phyloP scores from a whole-genome alignment of 2,888 invertebrate species.

The Zygothrica quintamaculata region DNA sequence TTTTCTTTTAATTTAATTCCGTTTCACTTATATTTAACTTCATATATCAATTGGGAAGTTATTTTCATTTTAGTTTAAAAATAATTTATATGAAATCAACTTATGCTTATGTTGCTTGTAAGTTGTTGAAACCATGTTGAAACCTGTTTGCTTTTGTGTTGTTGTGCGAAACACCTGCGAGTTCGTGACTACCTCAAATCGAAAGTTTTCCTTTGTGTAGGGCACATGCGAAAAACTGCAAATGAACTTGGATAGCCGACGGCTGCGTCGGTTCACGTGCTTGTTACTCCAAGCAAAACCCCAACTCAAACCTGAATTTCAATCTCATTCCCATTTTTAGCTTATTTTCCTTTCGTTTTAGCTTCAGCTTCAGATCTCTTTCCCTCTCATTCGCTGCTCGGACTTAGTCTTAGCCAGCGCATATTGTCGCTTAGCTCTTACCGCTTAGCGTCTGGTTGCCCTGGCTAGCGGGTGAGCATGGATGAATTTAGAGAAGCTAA shows the following conservation, averaged over 20 bases:
- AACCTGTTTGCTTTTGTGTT: neutral
- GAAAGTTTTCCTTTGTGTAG: constrained; percentile 42
- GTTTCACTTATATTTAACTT: no score
- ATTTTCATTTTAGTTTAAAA: no score
- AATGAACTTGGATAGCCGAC: constrained; percentile 64
- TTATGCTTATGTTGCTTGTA: no score
- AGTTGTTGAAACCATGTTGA: no score
- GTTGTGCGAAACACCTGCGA: constrained; percentile 18
- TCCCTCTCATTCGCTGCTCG: no score
- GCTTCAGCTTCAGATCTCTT: no score
- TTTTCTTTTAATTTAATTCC: no score
- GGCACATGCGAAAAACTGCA: constrained; percentile 64
- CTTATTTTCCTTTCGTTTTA: no score
- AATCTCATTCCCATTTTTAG: no score
- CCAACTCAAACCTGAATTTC: neutral
- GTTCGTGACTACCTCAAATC: constrained; percentile 48
- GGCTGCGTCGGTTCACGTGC: constrained; percentile 49
- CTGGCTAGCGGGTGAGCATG: no score
- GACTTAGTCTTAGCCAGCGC: constrained; percentile 55
- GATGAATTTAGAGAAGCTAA: constrained; percentile 6
- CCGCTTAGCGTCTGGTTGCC: constrained; percentile 12
- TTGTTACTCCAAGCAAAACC: constrained; percentile 15
- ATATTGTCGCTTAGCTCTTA: constrained; percentile 58
- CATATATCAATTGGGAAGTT: no score
- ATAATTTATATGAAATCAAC: no score